A percentile compares a stretch with the other conserved stretches of the same genome.
Conservation (phyloP, 2,113 vertebrate genomes). For the Eptesicus fuscus region DNA sequence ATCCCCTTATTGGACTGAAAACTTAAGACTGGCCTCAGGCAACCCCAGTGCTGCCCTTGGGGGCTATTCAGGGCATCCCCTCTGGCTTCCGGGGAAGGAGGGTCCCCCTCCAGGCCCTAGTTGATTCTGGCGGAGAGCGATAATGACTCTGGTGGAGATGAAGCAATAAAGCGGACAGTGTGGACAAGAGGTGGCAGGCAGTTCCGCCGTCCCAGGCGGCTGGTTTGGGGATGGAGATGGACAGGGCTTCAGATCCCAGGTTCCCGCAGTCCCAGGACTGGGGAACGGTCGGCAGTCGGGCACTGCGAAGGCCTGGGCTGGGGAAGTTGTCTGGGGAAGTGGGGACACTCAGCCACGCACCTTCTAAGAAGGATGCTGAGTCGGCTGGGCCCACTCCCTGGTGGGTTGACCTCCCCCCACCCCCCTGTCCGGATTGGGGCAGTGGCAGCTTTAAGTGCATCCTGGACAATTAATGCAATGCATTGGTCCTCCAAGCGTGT, state of each 20-base stretch:
- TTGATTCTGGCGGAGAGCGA: background rate
- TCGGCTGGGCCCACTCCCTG: background rate
- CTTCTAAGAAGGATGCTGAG: constrained; percentile 30
- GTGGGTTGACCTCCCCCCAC: background rate
- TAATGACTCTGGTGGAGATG: background rate
- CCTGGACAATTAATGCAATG: constrained; percentile 42
- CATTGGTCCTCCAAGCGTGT: constrained; percentile 9
- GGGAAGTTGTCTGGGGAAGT: background rate
- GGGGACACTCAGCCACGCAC: background rate
- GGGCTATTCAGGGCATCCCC: background rate
- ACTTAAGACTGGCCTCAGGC: background rate
- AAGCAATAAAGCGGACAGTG: fast-evolving
- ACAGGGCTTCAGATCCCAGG: too few relatives aligned
- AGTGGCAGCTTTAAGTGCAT: background rate
- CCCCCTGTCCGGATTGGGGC: background rate
- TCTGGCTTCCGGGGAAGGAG: background rate
- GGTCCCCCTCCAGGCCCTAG: background rate
- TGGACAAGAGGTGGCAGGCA: background rate
- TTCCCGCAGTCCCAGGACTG: background rate
- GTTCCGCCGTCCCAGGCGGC: fast-evolving
- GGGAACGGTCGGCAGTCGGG: too few relatives aligned
- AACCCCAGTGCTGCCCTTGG: background rate
- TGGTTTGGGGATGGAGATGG: fast-evolving
- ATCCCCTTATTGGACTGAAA: background rate
- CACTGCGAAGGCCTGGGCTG: background rate